Evolutionary conservation across 2,113 vertebrate species (phyloP).

Genomic region (Plotosus lineatus): DNA sequence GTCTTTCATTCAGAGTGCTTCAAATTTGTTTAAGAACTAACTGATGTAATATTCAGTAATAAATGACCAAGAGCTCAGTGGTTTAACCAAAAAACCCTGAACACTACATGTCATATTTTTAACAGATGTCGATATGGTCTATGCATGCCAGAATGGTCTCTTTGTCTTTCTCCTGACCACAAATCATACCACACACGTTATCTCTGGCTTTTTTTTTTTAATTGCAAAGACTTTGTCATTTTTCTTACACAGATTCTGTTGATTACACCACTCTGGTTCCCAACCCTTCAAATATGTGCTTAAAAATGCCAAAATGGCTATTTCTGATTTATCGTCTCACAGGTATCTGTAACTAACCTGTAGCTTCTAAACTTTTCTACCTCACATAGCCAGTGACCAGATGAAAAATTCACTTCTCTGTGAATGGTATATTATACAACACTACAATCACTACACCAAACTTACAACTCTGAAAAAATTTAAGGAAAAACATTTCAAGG

Average conservation of each 20-base stretch:
- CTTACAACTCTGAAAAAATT: neutral
- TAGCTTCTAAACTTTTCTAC: conserved; percentile 14
- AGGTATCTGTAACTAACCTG: neutral
- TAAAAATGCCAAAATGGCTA: neutral
- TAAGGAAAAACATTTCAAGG: neutral
- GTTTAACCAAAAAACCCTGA: no score
- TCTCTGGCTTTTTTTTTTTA: no score
- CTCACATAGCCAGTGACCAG: neutral
- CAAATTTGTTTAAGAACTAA: neutral
- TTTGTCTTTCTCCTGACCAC: no score
- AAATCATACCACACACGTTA: no score
- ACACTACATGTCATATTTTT: no score
- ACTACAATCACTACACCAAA: neutral
- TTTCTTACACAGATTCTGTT: no score
- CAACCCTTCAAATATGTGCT: no score
- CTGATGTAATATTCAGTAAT: neutral
- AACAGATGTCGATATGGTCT: no score
- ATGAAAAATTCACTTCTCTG: neutral
- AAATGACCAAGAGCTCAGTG: no score
- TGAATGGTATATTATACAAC: conserved; percentile 9
- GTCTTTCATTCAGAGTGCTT: neutral
- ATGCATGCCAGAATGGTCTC: no score
- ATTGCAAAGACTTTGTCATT: no score
- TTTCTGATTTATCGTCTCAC: neutral
- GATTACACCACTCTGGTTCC: no score